These are phyloP conservation scores for Saxidomus purpurata DNA, from an alignment of 1,140 invertebrate species.

Conservation along the genomic window DNA sequence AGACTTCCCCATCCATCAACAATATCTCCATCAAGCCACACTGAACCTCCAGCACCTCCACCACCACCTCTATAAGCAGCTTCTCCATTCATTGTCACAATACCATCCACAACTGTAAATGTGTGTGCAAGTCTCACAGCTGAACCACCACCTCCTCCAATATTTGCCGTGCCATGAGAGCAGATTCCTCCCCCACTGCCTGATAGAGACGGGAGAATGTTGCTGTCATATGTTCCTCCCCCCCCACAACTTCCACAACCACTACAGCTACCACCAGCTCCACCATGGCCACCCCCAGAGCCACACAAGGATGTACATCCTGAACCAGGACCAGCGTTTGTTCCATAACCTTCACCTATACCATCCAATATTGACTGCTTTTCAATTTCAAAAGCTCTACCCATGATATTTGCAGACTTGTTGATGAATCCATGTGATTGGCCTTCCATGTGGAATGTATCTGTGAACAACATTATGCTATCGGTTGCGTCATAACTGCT, in stretches of 20 bases:
- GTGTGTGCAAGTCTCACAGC: conserved; percentile 62
- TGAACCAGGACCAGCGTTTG: conserved; percentile 66
- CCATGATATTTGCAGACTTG: conserved; percentile 54
- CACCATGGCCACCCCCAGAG: conserved; percentile 73
- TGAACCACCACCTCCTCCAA: conserved; percentile 67
- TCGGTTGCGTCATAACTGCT: conserved; percentile 42
- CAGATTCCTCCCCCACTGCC: conserved; percentile 79
- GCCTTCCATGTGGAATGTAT: conserved; percentile 70
- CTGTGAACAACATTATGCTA: conserved; percentile 50
- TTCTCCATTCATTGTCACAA: conserved; percentile 67
- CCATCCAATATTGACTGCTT: conserved; percentile 69
- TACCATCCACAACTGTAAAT: conserved; percentile 70
- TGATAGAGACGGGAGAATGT: conserved; percentile 59
- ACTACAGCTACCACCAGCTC: conserved; percentile 60
- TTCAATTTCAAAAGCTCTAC: conserved; percentile 70
- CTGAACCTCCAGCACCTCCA: conserved; percentile 77
- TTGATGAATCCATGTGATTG: conserved; percentile 41
- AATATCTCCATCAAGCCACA: conserved; percentile 76
- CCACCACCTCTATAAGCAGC: conserved; percentile 68
- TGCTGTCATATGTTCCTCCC: conserved; percentile 25
- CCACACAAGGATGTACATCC: conserved; percentile 60
- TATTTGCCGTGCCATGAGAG: conserved; percentile 33
- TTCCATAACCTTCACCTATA: conserved; percentile 66
- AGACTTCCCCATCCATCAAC: conserved; percentile 78
- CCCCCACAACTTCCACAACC: conserved; percentile 44